phyloP scores from a whole-genome alignment of 2,888 invertebrate species.

The Drosophila cyrtoloma region DNA sequence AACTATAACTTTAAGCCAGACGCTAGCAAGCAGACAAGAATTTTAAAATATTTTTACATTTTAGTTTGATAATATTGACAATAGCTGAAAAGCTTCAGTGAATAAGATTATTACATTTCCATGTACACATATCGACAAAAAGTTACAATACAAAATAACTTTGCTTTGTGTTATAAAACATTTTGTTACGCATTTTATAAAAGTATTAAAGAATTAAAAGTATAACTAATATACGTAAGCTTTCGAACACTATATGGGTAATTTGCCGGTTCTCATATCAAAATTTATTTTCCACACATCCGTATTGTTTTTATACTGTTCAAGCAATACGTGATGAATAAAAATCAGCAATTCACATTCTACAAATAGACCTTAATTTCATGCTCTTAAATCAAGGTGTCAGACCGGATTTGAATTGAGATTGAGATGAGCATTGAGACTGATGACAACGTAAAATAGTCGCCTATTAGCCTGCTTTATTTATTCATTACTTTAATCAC shows the following conservation, averaged over 20 bases:
- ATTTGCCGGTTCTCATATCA: neutral
- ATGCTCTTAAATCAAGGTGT: neutral
- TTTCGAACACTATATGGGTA: neutral
- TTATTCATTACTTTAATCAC: neutral
- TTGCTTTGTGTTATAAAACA: slow-evolving; percentile 41
- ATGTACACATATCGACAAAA: slow-evolving; percentile 18
- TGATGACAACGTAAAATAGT: neutral
- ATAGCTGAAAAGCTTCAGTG: slow-evolving; percentile 21
- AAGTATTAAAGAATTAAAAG: slow-evolving; percentile 57
- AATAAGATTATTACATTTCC: slow-evolving; percentile 38
- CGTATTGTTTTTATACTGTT: neutral
- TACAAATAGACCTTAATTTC: neutral
- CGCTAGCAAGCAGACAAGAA: slow-evolving; percentile 10
- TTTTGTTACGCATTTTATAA: slow-evolving; percentile 40
- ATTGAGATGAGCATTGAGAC: neutral
- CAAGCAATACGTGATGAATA: neutral
- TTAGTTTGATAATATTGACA: slow-evolving; percentile 21
- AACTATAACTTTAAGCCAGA: slow-evolving; percentile 16
- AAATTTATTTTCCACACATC: neutral
- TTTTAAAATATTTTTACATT: slow-evolving; percentile 15
- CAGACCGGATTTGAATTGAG: neutral
- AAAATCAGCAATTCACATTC: neutral
- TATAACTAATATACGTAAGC: neutral
- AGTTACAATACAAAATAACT: slow-evolving; percentile 48
- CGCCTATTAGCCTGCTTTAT: neutral